Evolutionary conservation across 2,113 vertebrate genomes (phyloP), one percentile per base, ranked within the genome.

Genomic region (Burhinus bistriatus): DNA sequence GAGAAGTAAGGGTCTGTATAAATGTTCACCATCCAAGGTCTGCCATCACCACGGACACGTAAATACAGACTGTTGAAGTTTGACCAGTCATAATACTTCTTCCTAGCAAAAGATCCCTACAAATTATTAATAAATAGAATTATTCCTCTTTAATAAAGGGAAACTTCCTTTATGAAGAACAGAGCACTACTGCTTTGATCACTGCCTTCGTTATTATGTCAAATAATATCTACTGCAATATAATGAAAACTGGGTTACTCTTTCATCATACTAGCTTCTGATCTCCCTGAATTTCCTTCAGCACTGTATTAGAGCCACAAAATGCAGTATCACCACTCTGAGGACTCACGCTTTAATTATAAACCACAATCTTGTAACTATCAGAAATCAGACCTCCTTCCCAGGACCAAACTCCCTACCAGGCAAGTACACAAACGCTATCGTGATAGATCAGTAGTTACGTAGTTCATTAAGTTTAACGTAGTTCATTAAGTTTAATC

Each of bases 11-110:
- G 98, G 54, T 99, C 98, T 32, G 98, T 52, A 19, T 79, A 98
- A 40, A 99, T 98, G 95, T 98, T 99, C 69, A 99, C 97, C 99
- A 99, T 99, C 99, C 99, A 99, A 3, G 99, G 98, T 40, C 99
- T 99, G 32, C 99, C 99, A 40, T 99, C 99, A 1, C 99, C 99
- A 42, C 99, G 99, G 25, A 99, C 84, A 22, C 99, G 98, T 80
- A 99, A 84, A 80, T 99, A 98, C 40, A 99, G 96, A 4, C 97
- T 98, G 95, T 99, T 99, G 95, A 99, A 99, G 82, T 92, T 98
- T 21, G 99, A 96, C 99, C 99, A 99, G 54, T 99, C 99, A 0
- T 98, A 90, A 87, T 97, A 95, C 62, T 97, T 98, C 96, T 98
- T 99, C 81, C 98, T 98, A 36, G 98, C 98, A 93, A 99, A 99